Conservation (phyloP, 2,797 vertebrate genomes). For the Echeneis naucrates region DNA sequence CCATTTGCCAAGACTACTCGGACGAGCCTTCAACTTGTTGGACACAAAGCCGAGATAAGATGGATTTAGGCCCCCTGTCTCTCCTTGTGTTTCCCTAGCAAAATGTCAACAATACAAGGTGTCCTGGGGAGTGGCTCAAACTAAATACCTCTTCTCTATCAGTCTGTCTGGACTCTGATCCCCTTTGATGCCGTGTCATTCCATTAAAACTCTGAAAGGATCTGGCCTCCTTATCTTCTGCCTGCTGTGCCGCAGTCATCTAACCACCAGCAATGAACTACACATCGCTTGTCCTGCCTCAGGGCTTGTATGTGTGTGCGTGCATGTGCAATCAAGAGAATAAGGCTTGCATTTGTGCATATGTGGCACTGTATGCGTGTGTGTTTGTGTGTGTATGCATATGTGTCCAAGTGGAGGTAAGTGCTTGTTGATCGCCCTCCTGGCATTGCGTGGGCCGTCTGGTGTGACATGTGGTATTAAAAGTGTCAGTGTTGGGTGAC, state of each 20-base stretch:
- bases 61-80: conserved; percentile 38
- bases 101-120: conserved; percentile 73
- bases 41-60: conserved; percentile 64
- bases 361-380: not conserved
- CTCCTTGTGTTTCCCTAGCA: conserved; percentile 59
- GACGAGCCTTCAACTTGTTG: conserved; percentile 57
- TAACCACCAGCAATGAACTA: conserved; percentile 22
- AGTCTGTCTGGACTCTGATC: conserved; percentile 58
- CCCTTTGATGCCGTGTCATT: conserved; percentile 61
- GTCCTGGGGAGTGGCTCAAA: conserved; percentile 59
- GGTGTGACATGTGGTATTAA: conserved; percentile 81
- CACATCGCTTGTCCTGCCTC: conserved; percentile 23
- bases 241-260: conserved; percentile 22
- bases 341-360: conserved; percentile 3
- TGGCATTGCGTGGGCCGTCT: conserved; percentile 48
- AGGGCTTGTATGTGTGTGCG: conserved; percentile 7
- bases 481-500: conserved; percentile 76
- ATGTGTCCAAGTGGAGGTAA: conserved; percentile 46
- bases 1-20: conserved; percentile 51
- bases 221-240: conserved; percentile 57
- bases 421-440: conserved; percentile 67
- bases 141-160: conserved; percentile 57
- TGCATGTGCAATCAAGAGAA: conserved; percentile 3
- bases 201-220: conserved; percentile 66
- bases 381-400: conserved; percentile 16